A percentile compares a stretch with the other conserved stretches of the same genome.
Conservation (phyloP, 2,113 vertebrate genomes). For the Nyctereutes procyonoides region DNA sequence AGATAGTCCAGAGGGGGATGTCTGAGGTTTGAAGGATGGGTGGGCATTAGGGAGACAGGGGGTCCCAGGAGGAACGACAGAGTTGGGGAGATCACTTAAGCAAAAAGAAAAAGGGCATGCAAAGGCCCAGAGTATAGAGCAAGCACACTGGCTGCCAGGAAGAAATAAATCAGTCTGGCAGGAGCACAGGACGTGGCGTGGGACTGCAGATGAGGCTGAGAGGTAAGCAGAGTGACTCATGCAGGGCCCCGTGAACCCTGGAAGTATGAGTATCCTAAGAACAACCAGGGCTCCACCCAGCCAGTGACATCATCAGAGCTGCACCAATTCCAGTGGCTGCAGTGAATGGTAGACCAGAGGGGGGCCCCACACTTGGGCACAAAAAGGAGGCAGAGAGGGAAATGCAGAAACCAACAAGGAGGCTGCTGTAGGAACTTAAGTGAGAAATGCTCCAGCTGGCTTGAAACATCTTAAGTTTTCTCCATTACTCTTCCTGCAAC, state of each 20-base stretch:
- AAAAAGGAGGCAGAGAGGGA: neutral
- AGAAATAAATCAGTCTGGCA: neutral
- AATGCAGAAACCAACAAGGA: neutral
- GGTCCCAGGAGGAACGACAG: neutral
- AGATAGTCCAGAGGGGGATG: rapidly evolving
- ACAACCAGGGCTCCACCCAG: neutral
- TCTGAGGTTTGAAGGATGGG: neutral
- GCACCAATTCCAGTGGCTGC: neutral
- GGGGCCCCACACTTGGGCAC: neutral
- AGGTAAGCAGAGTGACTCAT: neutral
- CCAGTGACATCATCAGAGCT: neutral
- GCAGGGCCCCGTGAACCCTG: neutral
- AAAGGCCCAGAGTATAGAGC: neutral
- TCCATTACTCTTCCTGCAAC: rapidly evolving
- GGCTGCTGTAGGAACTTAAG: too few species aligned
- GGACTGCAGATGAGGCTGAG: neutral
- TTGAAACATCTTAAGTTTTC: neutral
- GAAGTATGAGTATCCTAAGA: neutral
- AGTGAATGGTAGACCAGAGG: rapidly evolving
- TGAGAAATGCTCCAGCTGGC: neutral
- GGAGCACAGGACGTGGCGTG: too few species aligned
- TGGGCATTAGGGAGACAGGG: neutral
- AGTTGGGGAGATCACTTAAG: neutral
- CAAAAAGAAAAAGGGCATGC: neutral
- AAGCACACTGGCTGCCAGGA: neutral